Percentiles rank a stretch among this genome's conserved stretches.
These are phyloP conservation scores for Spodoptera litura DNA, from an alignment of 1,140 invertebrate genomes.

Conservation along the genomic window DNA sequence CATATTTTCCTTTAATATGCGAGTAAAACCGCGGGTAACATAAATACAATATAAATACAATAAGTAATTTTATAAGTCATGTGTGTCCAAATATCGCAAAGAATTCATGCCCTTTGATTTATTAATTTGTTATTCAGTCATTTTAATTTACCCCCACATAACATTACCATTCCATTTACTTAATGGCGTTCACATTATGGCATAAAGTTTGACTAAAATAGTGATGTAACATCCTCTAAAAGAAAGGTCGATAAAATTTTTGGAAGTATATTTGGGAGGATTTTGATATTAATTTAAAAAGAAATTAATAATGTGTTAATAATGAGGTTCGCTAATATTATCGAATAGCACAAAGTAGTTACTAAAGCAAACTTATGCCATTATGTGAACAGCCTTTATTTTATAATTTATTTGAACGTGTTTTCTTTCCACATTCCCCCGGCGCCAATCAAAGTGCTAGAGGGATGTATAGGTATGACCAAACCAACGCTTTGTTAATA, in stretches of 20 bases:
- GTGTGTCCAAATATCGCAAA: neutral
- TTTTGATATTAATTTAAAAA: too few species aligned
- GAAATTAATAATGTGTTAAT: too few species aligned
- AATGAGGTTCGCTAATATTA: too few species aligned
- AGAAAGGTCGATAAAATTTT: too few species aligned
- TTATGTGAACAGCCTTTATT: constrained; percentile 22
- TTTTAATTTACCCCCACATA: neutral
- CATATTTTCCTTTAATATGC: too few species aligned
- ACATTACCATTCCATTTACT: neutral
- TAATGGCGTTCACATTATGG: neutral
- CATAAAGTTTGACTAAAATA: neutral
- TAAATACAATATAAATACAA: too few species aligned
- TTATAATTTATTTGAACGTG: constrained; percentile 56
- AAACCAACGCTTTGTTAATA: constrained; percentile 49
- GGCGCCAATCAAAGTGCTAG: constrained; percentile 80
- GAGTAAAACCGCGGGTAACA: too few species aligned
- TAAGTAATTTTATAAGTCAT: too few species aligned
- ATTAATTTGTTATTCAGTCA: neutral
- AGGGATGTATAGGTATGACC: constrained; percentile 81
- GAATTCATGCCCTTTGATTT: neutral
- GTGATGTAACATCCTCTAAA: too few species aligned
- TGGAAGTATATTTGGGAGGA: too few species aligned
- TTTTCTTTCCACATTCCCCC: constrained; percentile 62
- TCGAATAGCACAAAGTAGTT: too few species aligned
- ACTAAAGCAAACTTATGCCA: neutral